phyloP scores from a whole-genome alignment of 1,140 invertebrate species.

The Venturia canescens region DNA sequence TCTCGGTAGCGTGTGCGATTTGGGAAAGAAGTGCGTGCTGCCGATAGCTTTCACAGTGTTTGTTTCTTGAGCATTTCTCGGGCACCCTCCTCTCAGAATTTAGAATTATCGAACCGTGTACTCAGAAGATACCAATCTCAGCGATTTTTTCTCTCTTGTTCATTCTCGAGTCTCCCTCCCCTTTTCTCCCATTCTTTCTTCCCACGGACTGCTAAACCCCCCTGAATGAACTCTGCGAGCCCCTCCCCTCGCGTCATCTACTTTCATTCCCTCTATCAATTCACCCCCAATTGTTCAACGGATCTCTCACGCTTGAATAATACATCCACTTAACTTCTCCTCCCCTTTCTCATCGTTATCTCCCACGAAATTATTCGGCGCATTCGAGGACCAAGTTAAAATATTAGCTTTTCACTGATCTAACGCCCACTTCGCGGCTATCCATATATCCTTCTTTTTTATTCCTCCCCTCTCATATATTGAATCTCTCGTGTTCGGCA shows the following conservation, averaged over 20 bases:
- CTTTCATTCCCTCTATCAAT: conserved; percentile 41
- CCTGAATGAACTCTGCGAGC: conserved; percentile 29
- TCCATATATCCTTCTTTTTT: conserved; percentile 40
- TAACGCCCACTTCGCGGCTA: conserved; percentile 41
- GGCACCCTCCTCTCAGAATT: not conserved
- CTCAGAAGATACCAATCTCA: conserved; percentile 5
- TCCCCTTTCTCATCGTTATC: conserved; percentile 23
- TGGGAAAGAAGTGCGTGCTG: not conserved
- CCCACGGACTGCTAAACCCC: not conserved
- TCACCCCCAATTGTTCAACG: conserved; percentile 35
- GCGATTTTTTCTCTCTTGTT: not conserved
- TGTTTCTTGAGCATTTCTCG: not conserved
- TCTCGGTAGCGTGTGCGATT: not conserved
- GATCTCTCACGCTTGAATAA: conserved; percentile 42
- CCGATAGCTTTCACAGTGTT: not conserved
- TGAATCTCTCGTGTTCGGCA: conserved; percentile 21
- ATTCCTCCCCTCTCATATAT: conserved; percentile 33
- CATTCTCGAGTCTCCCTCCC: conserved; percentile 45
- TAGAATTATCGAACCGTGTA: not conserved
- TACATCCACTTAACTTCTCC: conserved; percentile 37
- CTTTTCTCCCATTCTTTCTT: conserved; percentile 23
- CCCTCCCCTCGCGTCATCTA: conserved; percentile 24
- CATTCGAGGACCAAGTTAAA: conserved; percentile 22
- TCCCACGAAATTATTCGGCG: conserved; percentile 36
- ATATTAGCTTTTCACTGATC: conserved; percentile 32